Conservation (phyloP, 1,140 invertebrate species). For the Oryzaephilus surinamensis region DNA sequence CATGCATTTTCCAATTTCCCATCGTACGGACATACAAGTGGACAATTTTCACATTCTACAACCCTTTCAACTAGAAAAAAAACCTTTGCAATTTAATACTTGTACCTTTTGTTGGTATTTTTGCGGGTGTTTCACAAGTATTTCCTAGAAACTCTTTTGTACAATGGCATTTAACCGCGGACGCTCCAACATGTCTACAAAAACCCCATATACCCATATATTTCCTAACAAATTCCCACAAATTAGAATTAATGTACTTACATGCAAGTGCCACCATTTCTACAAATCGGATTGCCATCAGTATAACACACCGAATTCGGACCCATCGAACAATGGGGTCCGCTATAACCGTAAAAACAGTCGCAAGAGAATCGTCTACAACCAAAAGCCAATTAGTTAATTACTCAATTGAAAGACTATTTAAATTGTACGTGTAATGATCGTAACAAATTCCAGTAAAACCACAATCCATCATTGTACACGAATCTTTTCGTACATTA, state of each 20-base stretch:
- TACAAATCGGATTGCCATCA: conserved; percentile 52
- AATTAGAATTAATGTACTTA: conserved; percentile 37
- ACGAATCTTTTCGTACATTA: conserved; percentile 47
- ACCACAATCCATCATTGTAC: conserved; percentile 68
- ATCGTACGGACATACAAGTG: conserved; percentile 27
- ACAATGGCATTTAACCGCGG: conserved; percentile 30
- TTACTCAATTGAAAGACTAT: neutral
- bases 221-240: neutral
- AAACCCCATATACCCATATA: too few relatives aligned
- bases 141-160: conserved; percentile 24
- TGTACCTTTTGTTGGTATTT: neutral
- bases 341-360: conserved; percentile 64
- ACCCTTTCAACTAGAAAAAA: neutral
- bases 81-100: neutral
- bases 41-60: conserved; percentile 21
- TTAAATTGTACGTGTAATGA: conserved; percentile 30
- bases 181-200: conserved; percentile 29
- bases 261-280: conserved; percentile 69
- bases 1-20: conserved; percentile 27
- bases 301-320: conserved; percentile 51
- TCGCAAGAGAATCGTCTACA: conserved; percentile 52
- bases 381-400: conserved; percentile 12
- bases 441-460: conserved; percentile 67
- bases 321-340: conserved; percentile 57
- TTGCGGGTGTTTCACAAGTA: conserved; percentile 20